Base-by-base conservation (phyloP, 2,113 vertebrate genomes). In the Eonycteris spelaea region DNA sequence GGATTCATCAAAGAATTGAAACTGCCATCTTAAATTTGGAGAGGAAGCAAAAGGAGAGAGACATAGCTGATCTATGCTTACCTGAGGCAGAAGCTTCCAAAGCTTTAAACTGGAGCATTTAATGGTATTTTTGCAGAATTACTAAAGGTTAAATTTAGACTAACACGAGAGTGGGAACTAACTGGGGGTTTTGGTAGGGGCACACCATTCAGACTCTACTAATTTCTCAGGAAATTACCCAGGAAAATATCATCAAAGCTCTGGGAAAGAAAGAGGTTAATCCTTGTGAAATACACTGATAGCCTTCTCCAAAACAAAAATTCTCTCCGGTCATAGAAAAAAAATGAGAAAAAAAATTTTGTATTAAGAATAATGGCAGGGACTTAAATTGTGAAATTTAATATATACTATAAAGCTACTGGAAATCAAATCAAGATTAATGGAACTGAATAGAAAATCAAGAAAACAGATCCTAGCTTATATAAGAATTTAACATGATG, bases 331-430 rank as follows among this genome's bases (percentile, higher is more conserved):
- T 7, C 19, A 65, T 21, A 43, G 38, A 65, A 40, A 65, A 82
- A 67, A 59, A 9, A 53, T 71, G 22, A 90, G 13, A 65, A 75
- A 43, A 43, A 77, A 24, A 38, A 43, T 11, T 16, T 57, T 73
- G 11, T 24, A 38, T 55, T 82, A 55, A 28, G 1, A 84, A 55
- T 30, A 61, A 33, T 40, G 57, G 48, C 16, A 55, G 3, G 3
- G 74, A 84, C 43, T 78, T n/a, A 19, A 87, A 86, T 73, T 35
- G 53, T 18, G 35, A 86, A 71, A 43, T 59, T 26, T 38, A 88
- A 30, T 57, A 22, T 6, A 63, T 73, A 71, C 11, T 22, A 51
- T 77, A 65, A 67, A 73, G 21, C n/a, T 78, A 19, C 11, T 85
- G 5, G 57, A 84, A 95, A 73, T 86, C 40, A 68, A 73, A 59